These are phyloP conservation scores for Arrhopalites spinosus DNA, from an alignment of 2,888 invertebrate species.

Conservation along the genomic window DNA sequence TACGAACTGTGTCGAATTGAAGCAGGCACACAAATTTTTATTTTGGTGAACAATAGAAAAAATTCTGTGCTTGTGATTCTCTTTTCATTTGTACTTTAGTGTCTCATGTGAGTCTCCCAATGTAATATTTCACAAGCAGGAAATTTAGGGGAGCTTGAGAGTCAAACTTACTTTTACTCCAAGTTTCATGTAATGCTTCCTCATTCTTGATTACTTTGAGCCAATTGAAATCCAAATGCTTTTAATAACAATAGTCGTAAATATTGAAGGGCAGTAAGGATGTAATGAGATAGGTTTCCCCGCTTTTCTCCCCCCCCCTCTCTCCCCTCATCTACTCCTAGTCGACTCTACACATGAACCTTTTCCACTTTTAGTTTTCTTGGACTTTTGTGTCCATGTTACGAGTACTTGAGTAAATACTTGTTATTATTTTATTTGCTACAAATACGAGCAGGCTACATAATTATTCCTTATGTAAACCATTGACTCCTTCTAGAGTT, in stretches of 20 bases:
- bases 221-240: slow-evolving; percentile 4
- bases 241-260: slow-evolving; percentile 16
- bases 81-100: no score
- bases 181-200: slow-evolving; percentile 10
- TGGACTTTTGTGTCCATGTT: not conserved
- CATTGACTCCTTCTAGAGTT: not conserved
- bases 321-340: not conserved
- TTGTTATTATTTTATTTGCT: not conserved
- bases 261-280: not conserved
- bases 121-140: no score
- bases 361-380: not conserved
- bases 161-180: not conserved
- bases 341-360: not conserved
- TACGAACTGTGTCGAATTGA: not conserved
- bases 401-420: not conserved
- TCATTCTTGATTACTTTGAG: slow-evolving; percentile 1
- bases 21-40: no score
- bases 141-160: not conserved
- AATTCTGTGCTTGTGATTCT: not conserved
- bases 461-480: not conserved
- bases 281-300: not conserved
- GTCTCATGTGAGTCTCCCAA: not conserved
- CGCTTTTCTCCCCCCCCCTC: not conserved
- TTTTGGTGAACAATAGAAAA: no score
- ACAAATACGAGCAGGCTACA: not conserved